These are phyloP conservation scores for Geophilus truncorum DNA, from an alignment of 2,888 invertebrate genomes.

Conservation along the genomic window DNA sequence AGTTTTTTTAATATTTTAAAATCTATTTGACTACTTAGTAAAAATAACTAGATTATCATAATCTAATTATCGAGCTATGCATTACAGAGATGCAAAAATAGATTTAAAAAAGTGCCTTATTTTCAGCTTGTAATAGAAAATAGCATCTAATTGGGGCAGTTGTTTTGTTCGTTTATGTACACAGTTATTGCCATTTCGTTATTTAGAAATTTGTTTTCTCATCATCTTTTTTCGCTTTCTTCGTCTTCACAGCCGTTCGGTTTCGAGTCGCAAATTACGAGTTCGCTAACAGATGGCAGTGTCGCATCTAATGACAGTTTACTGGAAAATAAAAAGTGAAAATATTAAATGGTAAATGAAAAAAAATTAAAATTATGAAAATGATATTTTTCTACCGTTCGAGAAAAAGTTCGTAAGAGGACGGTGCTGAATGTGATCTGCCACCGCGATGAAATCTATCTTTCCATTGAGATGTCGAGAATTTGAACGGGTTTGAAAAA, in stretches of 20 bases:
- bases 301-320: constrained; percentile 54
- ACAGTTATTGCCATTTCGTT: neutral
- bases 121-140: neutral
- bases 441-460: constrained; percentile 57
- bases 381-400: constrained; percentile 45
- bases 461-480: constrained; percentile 43
- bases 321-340: constrained; percentile 45
- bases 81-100: neutral
- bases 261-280: constrained; percentile 27
- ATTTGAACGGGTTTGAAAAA: constrained; percentile 62
- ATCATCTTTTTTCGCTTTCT: neutral
- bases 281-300: constrained; percentile 55
- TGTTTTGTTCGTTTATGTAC: neutral
- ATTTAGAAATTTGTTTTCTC: too few relatives aligned
- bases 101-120: neutral
- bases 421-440: constrained; percentile 71
- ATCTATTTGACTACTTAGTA: too few relatives aligned
- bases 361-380: too few relatives aligned
- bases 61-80: neutral
- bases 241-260: constrained; percentile 38
- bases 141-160: neutral
- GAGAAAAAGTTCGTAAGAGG: constrained; percentile 56
- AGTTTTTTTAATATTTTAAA: too few relatives aligned
- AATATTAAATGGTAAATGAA: too few relatives aligned
- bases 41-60: neutral